Evolutionary conservation across 2,888 invertebrate genomes (phyloP), one percentile per base, ranked within the genome.

Genomic region (Gymnosoma rotundatum): DNA sequence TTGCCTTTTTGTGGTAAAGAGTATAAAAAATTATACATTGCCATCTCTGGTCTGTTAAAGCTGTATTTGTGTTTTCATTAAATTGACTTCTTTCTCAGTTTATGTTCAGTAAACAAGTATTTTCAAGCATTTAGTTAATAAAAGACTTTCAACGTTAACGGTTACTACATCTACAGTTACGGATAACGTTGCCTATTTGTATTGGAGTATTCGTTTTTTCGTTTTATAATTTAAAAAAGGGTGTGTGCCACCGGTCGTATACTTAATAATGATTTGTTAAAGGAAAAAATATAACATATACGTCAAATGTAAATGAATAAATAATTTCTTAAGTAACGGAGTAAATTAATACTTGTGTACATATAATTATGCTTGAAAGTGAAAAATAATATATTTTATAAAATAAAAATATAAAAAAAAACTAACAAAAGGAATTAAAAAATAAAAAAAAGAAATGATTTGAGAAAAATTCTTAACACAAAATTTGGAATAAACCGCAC

Each of bases 231-330:
- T 18, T 1, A 7, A 21, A 36, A 42, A 16, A 8, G 36, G 45
- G 9, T 25, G 21, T 16, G 32, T 70, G 63, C 16, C 18, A 18
- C 16, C 0, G 7, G 16, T 52, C 72, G 73, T 73, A 66, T 79
- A 54, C 66, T 73, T 66, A 42, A 60, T 56, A 14, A 10, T n/a
- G n/a, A 2, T 54, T 50, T 21, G 9, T 21, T 25, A 1, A 6
- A 32, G 10, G 16, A 21, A 70, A 56, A 21, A 70, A 56, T 78
- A 69, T 61, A n/a, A 54, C 25, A 20, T 48, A 70, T 78, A 78
- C 70, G 78, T n/a, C 21, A 6, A 16, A 3, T 16, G 20, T n/a
- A 48, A 2, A 42, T 32, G 42, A 42, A 42, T 42, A 42, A 42
- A 42, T 12, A 42, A n/a, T n/a, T 42, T 42, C 6, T 32, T 32